Percentiles rank a stretch among this genome's conserved stretches.
phyloP scores from a whole-genome alignment of 2,888 invertebrate genomes.

The Minunthozetes semirufus region DNA sequence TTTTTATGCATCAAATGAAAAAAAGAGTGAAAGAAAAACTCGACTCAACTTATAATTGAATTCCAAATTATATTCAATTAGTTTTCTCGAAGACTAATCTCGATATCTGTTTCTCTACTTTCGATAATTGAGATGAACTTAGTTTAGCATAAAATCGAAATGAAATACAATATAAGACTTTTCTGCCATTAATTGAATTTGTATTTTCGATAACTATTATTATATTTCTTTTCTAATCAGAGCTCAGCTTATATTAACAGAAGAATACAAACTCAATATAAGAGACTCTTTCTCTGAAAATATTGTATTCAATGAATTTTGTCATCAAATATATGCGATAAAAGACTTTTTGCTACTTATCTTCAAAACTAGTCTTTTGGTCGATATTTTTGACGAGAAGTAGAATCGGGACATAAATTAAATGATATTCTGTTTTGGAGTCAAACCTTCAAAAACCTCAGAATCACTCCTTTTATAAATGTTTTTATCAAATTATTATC shows the following conservation, averaged over 20 bases:
- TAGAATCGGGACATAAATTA: background rate
- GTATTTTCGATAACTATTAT: background rate
- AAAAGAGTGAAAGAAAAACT: background rate
- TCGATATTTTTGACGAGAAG: background rate
- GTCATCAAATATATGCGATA: background rate
- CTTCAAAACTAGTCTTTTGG: background rate
- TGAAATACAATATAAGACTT: conserved; percentile 2
- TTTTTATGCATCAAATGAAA: background rate
- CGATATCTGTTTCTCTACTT: too few relatives aligned
- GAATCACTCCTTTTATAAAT: too few relatives aligned
- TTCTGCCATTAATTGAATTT: conserved; percentile 7
- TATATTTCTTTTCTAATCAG: background rate
- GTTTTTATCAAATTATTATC: too few relatives aligned
- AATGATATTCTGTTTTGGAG: background rate
- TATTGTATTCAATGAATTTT: background rate
- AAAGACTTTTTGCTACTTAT: background rate
- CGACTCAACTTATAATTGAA: background rate
- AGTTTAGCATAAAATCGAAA: conserved; percentile 10
- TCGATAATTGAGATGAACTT: background rate
- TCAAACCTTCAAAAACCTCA: too few relatives aligned
- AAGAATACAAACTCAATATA: background rate
- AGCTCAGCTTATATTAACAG: background rate
- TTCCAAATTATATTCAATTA: background rate
- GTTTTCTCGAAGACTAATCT: background rate
- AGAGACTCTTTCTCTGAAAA: background rate